Evolutionary conservation across 2,113 vertebrate species (phyloP), one percentile per base, ranked within the genome.

Genomic region (Megaptera novaeangliae): DNA sequence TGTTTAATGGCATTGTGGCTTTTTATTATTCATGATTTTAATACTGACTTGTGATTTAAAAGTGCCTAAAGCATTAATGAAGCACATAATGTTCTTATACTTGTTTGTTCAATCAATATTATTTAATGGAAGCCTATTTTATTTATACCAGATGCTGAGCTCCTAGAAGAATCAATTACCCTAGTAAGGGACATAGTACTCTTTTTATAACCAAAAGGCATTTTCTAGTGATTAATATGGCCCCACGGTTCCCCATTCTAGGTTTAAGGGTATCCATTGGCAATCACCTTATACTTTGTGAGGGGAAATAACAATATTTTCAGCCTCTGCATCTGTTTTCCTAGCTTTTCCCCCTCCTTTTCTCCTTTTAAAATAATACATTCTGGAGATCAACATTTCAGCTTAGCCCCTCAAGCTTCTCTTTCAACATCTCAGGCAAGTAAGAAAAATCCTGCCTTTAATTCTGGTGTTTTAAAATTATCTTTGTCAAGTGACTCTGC

Each of bases 1-100:
- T 82, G 20, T 71, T 95, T 77, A 86, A 46, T 36, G 46, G 52
- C n/a, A 78, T 5, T 49, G 8, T 46, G 20, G 15, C 36, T 92
- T 89, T 94, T 92, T 57, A 75, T n/a, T 69, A 59, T 36, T 86
- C 23, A 72, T 92, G 41, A 41, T 94, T 71, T 77, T 86, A 94
- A 77, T 27, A 94, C 3, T 57, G 27, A 81, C 55, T 89, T 96
- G 80, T 89, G 31, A 39, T 36, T 93, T 95, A 66, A 64, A 94
- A 68, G 25, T 59, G 13, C 82, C 59, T 75, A 82, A 68, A 94
- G 27, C 52, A 57, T 86, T 80, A 88, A 91, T 90, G 34, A 88
- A 81, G 29, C 52, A 63, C 4, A 17, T 59, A 55, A 29, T 39
- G 8, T 77, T 86, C 39, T 89, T 84, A 8, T 59, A 41, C 69